These are phyloP conservation scores for Mallateleia sp. DNA, from an alignment of 2,888 invertebrate genomes.

Conservation along the genomic window DNA sequence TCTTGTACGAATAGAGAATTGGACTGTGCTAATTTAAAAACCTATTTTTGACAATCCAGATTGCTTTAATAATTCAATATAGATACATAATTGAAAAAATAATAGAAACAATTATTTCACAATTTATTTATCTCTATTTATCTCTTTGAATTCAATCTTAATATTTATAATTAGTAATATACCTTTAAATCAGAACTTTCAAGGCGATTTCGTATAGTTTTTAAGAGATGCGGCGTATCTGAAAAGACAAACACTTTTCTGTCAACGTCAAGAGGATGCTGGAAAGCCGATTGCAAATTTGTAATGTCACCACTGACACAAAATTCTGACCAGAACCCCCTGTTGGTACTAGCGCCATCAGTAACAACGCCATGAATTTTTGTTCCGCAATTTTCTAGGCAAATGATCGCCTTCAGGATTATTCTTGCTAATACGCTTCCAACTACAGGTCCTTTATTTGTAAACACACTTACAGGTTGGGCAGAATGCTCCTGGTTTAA, in stretches of 20 bases:
- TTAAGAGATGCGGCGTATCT: not conserved
- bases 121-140: no score
- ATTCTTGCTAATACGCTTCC: not conserved
- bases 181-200: not conserved
- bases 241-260: not conserved
- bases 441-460: constrained; percentile 55
- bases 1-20: no score
- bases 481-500: constrained; percentile 51
- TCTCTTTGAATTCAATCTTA: no score
- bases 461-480: constrained; percentile 74
- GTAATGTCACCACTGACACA: not conserved
- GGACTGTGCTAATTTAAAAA: no score
- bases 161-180: no score
- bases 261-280: not conserved
- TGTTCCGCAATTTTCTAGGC: not conserved
- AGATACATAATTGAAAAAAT: no score
- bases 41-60: no score
- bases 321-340: not conserved
- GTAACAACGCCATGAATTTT: constrained; percentile 8
- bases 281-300: not conserved
- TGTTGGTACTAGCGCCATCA: not conserved
- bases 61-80: no score
- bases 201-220: not conserved
- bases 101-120: no score
- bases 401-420: not conserved